phyloP scores from a whole-genome alignment of 2,888 invertebrate genomes.

The Patella pellucida region DNA sequence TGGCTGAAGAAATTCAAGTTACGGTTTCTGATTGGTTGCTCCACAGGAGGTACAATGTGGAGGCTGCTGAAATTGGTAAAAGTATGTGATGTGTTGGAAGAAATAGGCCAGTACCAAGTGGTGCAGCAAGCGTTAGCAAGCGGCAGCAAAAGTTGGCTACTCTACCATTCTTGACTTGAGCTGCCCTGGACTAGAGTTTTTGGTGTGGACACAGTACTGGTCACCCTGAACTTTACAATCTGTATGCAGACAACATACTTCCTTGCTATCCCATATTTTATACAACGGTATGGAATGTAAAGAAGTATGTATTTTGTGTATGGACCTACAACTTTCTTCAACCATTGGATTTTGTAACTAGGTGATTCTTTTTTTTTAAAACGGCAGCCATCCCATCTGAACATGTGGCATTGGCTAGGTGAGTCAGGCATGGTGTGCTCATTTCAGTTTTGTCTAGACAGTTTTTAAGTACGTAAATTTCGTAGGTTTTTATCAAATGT shows the following conservation, averaged over 20 bases:
- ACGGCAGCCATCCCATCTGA: too few relatives aligned
- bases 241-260: constrained; percentile 87
- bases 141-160: constrained; percentile 14
- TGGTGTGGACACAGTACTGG: constrained; percentile 8
- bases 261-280: constrained; percentile 90
- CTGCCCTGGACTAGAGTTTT: constrained; percentile 9
- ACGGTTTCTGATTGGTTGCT: constrained; percentile 54
- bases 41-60: constrained; percentile 48
- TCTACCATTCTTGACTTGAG: constrained; percentile 16
- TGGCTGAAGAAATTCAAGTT: constrained; percentile 40
- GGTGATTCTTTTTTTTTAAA: too few relatives aligned
- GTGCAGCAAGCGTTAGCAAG: constrained; percentile 18
- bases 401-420: background rate
- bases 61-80: constrained; percentile 64
- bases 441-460: too few relatives aligned
- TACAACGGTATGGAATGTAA: constrained; percentile 93
- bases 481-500: too few relatives aligned
- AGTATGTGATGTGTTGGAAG: constrained; percentile 51
- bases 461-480: too few relatives aligned
- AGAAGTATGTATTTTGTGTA: constrained; percentile 80
- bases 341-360: too few relatives aligned
- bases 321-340: constrained; percentile 26
- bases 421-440: background rate
- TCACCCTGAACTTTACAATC: constrained; percentile 14
- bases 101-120: constrained; percentile 36